These are phyloP conservation scores for Cyclopterus lumpus DNA, from an alignment of 2,797 vertebrate species.

Conservation along the genomic window DNA sequence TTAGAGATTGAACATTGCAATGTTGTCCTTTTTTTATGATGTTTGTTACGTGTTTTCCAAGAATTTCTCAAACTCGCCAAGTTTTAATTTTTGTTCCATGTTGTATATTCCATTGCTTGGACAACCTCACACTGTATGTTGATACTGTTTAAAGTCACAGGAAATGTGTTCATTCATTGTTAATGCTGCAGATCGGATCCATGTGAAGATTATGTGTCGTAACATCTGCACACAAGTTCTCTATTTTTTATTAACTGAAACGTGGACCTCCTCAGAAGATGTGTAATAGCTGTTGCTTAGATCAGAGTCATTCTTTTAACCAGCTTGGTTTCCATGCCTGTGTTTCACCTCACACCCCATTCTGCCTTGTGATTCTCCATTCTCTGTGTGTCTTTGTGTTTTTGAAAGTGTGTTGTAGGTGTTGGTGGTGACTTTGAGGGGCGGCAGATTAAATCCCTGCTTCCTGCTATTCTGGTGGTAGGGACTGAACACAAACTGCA, in stretches of 20 bases:
- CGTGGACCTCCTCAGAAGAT: slow-evolving; percentile 31
- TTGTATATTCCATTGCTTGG: slow-evolving; percentile 15
- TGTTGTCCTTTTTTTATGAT: slow-evolving; percentile 26
- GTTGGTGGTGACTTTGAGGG: neutral
- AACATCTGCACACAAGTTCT: slow-evolving; percentile 45
- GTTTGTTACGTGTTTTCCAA: slow-evolving; percentile 12
- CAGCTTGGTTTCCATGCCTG: slow-evolving; percentile 38
- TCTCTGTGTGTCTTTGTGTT: slow-evolving; percentile 28
- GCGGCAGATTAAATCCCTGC: slow-evolving; percentile 62
- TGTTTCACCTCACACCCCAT: slow-evolving; percentile 47
- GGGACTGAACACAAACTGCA: slow-evolving; percentile 59
- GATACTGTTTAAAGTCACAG: slow-evolving; percentile 36
- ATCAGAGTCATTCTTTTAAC: slow-evolving; percentile 45
- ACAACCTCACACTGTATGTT: slow-evolving; percentile 7
- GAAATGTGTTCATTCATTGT: slow-evolving; percentile 49
- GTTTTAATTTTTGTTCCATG: slow-evolving; percentile 18
- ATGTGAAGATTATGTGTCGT: slow-evolving; percentile 42
- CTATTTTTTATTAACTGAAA: slow-evolving; percentile 53
- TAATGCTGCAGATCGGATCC: slow-evolving; percentile 47
- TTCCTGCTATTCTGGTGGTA: slow-evolving; percentile 65
- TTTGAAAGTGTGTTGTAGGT: slow-evolving; percentile 29
- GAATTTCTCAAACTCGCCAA: slow-evolving; percentile 3
- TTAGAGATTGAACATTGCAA: slow-evolving; percentile 26
- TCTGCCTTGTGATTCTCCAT: slow-evolving; percentile 22
- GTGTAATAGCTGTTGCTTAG: slow-evolving; percentile 33